Base-by-base conservation (phyloP, 1,140 invertebrate species). In the Ips typographus region DNA sequence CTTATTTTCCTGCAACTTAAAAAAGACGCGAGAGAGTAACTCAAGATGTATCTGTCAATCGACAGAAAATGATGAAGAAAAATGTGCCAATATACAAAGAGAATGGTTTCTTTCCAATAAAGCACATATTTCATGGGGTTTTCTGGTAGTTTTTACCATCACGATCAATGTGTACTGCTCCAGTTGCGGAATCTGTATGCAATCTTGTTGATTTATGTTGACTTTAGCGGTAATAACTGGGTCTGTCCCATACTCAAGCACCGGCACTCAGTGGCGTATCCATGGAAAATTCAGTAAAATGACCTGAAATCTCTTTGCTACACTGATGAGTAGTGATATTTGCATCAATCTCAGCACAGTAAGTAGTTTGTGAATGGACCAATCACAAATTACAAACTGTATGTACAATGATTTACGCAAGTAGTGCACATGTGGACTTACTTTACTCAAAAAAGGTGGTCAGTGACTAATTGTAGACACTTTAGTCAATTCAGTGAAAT, bases 161-260 rank as follows among this genome's bases (percentile, higher is more conserved):
- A 75, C 74, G 74, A 75, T 71, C 71, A 67, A 71, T 74, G 68
- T 74, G 74, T 75, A 73, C 55, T 70, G 71, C 68, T 75, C 74
- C 65, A 75, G 74, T 75, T 75, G 72, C 72, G 57, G 72, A 73
- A 72, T 75, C 74, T 71, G 72, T 73, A 73, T 64, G 65, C 73
- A 75, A 75, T 74, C 71, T 70, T 66, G 60, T 71, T 75, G 74
- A 75, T 75, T 75, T 75, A 75, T 75, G 71, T 68, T 70, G 71
- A 72, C 71, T 71, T 57, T 51, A 70, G 49, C 49, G 42, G 66
- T 73, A 66, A 71, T 71, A 66, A 52, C 64, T 57, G 58, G 40
- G 62, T 47, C 53, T 47, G 65, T 42, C 55, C 56, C 57, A 43
- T 58, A 4, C 41, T 22, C 57, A 58, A 60, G 40, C 40, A 64